A percentile compares a stretch with the other conserved stretches of the same genome.
These are phyloP conservation scores for Cairina moschata DNA, from an alignment of 2,113 vertebrate genomes.

Conservation along the genomic window DNA sequence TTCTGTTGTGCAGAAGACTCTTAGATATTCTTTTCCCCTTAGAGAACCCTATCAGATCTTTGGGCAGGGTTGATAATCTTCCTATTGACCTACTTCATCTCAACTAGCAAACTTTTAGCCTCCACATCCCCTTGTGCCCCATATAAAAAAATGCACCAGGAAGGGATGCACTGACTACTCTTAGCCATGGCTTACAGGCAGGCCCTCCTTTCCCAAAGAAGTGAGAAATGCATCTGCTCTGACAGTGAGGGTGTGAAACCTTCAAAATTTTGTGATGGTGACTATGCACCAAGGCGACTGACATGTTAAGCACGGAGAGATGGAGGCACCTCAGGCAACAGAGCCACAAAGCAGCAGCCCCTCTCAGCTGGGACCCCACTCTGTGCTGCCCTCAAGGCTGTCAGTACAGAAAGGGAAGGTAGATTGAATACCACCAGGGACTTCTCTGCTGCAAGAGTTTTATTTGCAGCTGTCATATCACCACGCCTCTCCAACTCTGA, in stretches of 20 bases:
- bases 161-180: background rate
- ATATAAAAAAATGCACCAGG: fast-evolving
- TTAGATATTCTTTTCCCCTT: background rate
- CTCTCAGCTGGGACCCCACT: fast-evolving
- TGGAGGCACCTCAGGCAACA: background rate
- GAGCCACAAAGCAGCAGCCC: background rate
- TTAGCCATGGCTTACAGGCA: too few relatives aligned
- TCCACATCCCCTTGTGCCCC: fast-evolving
- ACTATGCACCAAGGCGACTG: background rate
- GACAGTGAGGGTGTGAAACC: background rate
- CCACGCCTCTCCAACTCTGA: background rate
- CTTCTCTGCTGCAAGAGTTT: background rate
- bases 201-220: background rate
- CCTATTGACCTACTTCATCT: background rate
- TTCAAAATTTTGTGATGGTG: background rate
- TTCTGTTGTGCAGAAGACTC: background rate
- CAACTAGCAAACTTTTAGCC: background rate
- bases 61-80: background rate
- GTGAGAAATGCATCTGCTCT: background rate
- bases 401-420: background rate
- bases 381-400: background rate
- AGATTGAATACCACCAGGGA: background rate
- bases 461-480: background rate
- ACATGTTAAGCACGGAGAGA: background rate
- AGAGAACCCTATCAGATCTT: background rate